Percentiles rank a stretch among this genome's conserved stretches.
phyloP scores from a whole-genome alignment of 2,888 invertebrate species.

The Plutella xylostella region DNA sequence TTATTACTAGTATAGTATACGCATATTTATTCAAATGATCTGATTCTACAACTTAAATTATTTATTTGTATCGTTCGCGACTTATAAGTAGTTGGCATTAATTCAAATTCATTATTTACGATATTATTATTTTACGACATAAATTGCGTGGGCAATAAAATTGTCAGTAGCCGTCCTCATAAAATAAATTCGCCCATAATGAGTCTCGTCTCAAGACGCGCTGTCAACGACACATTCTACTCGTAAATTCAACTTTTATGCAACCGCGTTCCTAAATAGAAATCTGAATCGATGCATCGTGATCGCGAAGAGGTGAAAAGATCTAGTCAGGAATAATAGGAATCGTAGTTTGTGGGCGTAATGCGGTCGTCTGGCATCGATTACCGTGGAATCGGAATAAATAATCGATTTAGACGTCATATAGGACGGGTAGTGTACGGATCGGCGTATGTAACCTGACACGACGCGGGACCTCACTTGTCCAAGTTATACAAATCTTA shows the following conservation, averaged over 20 bases:
- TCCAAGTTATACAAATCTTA: constrained; percentile 29
- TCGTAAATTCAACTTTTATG: background rate
- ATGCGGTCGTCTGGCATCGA: constrained; percentile 37
- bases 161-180: too few relatives aligned
- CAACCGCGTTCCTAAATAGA: background rate
- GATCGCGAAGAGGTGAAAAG: constrained; percentile 28
- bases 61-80: too few relatives aligned
- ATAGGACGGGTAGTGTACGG: constrained; percentile 22
- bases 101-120: too few relatives aligned
- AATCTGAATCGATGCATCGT: background rate
- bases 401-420: constrained; percentile 50
- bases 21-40: too few relatives aligned
- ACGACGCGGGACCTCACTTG: constrained; percentile 33
- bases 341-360: constrained; percentile 37
- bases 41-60: too few relatives aligned
- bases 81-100: too few relatives aligned
- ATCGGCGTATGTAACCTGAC: constrained; percentile 37
- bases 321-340: constrained; percentile 14
- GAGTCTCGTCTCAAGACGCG: too few relatives aligned
- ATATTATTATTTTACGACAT: too few relatives aligned
- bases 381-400: constrained; percentile 42
- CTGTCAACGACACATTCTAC: too few relatives aligned
- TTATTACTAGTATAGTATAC: too few relatives aligned
- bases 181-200: too few relatives aligned
- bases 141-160: too few relatives aligned